Evolutionary conservation across 2,113 vertebrate species (phyloP).

Genomic region (zebrafish (Danio rerio)): DNA sequence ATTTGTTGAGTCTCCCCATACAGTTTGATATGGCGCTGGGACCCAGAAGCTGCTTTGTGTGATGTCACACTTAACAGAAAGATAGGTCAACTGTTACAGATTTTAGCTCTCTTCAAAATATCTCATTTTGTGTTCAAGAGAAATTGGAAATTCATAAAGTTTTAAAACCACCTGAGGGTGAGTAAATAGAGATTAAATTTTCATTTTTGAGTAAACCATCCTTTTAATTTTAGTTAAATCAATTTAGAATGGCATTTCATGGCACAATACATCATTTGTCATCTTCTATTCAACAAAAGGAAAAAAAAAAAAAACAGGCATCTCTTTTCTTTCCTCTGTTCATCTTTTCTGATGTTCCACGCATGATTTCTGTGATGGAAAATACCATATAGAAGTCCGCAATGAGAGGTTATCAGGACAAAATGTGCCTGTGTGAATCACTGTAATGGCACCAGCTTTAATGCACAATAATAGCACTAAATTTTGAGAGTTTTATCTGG

Average conservation of each 20-base stretch:
- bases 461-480: slow-evolving; percentile 58
- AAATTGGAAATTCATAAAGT: too few relatives aligned
- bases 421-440: slow-evolving; percentile 47
- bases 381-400: background rate
- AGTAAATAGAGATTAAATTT: too few relatives aligned
- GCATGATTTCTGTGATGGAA: slow-evolving; percentile 3
- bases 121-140: too few relatives aligned
- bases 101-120: too few relatives aligned
- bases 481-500: slow-evolving; percentile 54
- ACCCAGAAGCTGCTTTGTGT: too few relatives aligned
- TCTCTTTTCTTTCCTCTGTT: background rate
- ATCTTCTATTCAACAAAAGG: background rate
- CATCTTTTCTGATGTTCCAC: background rate
- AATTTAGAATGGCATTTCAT: slow-evolving; percentile 9
- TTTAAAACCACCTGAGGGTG: too few relatives aligned
- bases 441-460: slow-evolving; percentile 47
- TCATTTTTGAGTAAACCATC: background rate
- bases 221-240: background rate
- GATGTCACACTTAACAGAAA: too few relatives aligned
- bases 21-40: too few relatives aligned
- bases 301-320: background rate
- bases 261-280: slow-evolving; percentile 13
- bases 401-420: slow-evolving; percentile 40
- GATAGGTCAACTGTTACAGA: too few relatives aligned
- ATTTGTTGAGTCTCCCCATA: too few relatives aligned